Percentiles rank a stretch among this genome's conserved stretches.
Conservation (phyloP, 1,140 invertebrate genomes). For the Apis florea region DNA sequence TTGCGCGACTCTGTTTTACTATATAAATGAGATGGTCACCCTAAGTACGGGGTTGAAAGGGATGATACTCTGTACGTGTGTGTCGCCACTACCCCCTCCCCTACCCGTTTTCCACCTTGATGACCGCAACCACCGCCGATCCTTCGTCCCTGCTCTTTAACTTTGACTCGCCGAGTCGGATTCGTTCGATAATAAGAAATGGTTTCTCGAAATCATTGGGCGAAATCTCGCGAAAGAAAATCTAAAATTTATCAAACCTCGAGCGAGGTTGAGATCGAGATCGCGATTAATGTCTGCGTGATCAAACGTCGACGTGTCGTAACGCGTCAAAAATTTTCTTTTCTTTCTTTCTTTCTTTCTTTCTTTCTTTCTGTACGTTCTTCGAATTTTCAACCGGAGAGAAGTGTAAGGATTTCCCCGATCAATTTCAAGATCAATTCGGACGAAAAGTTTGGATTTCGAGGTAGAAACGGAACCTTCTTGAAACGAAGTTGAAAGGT, state of each 20-base stretch:
- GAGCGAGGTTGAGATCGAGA: too few species aligned
- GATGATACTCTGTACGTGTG: constrained; percentile 66
- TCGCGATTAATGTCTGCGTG: too few species aligned
- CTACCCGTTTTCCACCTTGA: constrained; percentile 53
- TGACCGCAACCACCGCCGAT: constrained; percentile 58
- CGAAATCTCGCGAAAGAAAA: background rate
- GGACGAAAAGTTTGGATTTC: too few species aligned
- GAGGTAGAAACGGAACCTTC: background rate
- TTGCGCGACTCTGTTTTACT: constrained; percentile 71
- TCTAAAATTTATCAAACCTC: too few species aligned
- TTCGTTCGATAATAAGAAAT: constrained; percentile 44
- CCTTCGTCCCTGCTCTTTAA: constrained; percentile 57
- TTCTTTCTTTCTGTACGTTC: too few species aligned
- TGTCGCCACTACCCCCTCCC: constrained; percentile 44
- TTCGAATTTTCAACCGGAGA: too few species aligned
- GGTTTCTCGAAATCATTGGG: constrained; percentile 27
- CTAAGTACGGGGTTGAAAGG: constrained; percentile 71
- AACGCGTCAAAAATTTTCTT: too few species aligned
- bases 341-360: too few species aligned
- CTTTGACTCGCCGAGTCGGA: background rate
- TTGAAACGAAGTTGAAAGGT: constrained; percentile 49
- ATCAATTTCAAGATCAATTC: too few species aligned
- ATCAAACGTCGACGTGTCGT: too few species aligned
- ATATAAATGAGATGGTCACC: constrained; percentile 74
- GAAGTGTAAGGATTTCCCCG: too few species aligned